phyloP scores from a whole-genome alignment of 2,113 vertebrate genomes.

The Ochotona curzoniae region DNA sequence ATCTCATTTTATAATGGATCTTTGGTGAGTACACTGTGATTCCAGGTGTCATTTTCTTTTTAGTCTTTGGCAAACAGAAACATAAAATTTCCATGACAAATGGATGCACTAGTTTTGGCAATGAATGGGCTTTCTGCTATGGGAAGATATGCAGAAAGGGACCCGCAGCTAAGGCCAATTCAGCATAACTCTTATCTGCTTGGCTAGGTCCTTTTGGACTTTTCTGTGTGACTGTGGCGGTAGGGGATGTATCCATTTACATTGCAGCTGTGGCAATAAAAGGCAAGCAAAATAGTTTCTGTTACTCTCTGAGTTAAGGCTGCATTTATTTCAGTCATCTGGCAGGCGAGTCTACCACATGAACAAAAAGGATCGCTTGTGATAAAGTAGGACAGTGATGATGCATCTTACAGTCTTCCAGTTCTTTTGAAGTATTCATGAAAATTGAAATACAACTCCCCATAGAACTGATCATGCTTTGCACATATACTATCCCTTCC shows the following conservation, averaged over 20 bases:
- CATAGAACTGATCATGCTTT: background rate
- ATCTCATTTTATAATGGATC: slow-evolving; percentile 63
- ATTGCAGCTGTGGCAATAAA: slow-evolving; percentile 59
- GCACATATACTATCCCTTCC: background rate
- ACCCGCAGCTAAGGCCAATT: slow-evolving; percentile 67
- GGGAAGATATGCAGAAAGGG: slow-evolving; percentile 76
- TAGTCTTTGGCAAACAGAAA: slow-evolving; percentile 73
- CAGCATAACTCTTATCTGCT: slow-evolving; percentile 58
- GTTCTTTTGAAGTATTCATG: slow-evolving; percentile 1
- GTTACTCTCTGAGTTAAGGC: slow-evolving; percentile 22
- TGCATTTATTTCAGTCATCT: background rate
- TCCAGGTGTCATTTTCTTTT: slow-evolving; percentile 75
- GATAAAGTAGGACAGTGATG: slow-evolving; percentile 22
- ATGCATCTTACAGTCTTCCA: slow-evolving; percentile 40
- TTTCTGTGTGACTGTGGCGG: background rate
- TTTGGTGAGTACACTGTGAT: slow-evolving; percentile 1
- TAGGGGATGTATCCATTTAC: background rate
- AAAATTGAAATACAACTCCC: background rate
- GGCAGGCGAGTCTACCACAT: background rate
- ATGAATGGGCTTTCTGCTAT: slow-evolving; percentile 67
- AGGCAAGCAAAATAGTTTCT: background rate
- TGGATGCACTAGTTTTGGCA: slow-evolving; percentile 77
- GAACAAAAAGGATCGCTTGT: background rate
- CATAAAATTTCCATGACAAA: slow-evolving; percentile 81
- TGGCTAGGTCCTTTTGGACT: slow-evolving; percentile 61